Conservation (phyloP, 1,140 invertebrate species). For the Orchestia grillus region DNA sequence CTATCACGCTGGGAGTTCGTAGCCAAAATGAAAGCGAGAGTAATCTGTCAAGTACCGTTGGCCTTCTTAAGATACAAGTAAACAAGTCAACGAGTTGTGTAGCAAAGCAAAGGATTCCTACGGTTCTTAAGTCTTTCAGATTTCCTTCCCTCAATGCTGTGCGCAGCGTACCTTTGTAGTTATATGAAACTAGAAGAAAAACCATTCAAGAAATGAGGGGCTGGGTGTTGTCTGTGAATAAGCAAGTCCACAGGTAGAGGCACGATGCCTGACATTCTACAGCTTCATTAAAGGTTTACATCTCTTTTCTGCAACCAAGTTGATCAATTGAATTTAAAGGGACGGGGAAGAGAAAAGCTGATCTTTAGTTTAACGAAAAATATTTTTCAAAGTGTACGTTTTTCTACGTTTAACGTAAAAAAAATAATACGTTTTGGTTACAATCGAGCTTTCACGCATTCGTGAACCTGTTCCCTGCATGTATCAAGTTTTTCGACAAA, state of each 20-base stretch:
- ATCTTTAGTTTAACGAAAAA: not conserved
- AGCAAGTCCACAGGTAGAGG: not conserved
- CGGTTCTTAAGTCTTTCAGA: not conserved
- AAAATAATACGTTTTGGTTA: not conserved
- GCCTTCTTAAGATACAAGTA: too few relatives aligned
- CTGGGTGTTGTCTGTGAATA: not conserved
- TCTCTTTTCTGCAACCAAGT: not conserved
- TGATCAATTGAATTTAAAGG: not conserved
- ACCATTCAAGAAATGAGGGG: too few relatives aligned
- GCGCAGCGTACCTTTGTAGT: not conserved
- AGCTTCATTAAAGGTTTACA: not conserved
- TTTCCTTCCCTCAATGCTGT: not conserved
- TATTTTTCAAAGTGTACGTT: not conserved
- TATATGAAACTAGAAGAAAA: not conserved
- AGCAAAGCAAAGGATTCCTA: too few relatives aligned
- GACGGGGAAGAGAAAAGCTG: not conserved
- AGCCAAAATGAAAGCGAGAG: too few relatives aligned
- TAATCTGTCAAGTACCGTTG: too few relatives aligned
- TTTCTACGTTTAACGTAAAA: not conserved
- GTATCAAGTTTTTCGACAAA: not conserved
- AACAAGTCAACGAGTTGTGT: too few relatives aligned
- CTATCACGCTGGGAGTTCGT: too few relatives aligned
- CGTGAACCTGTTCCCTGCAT: not conserved
- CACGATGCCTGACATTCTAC: not conserved
- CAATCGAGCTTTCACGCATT: not conserved